phyloP scores from a whole-genome alignment of 2,888 invertebrate genomes.

The Amphipoea oculea region DNA sequence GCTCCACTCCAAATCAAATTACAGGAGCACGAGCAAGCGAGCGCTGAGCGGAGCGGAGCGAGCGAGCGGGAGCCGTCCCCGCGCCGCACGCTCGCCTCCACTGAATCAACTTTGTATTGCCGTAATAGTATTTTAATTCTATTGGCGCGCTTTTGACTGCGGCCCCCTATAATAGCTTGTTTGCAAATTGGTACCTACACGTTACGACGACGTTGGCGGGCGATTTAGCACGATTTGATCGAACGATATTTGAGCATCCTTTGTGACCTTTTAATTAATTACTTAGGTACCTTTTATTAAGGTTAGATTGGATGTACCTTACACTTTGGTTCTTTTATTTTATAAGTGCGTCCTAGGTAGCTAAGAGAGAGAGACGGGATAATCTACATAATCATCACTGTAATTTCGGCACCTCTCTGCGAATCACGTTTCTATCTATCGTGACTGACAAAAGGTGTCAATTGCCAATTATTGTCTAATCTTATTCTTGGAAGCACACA shows the following conservation, averaged over 20 bases:
- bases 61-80: slow-evolving; percentile 68
- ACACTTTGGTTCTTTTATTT: not conserved
- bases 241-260: slow-evolving; percentile 56
- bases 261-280: slow-evolving; percentile 65
- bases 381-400: slow-evolving; percentile 31
- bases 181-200: slow-evolving; percentile 82
- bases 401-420: slow-evolving; percentile 37
- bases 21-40: slow-evolving; percentile 82
- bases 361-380: slow-evolving; percentile 4
- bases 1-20: slow-evolving; percentile 89
- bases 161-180: slow-evolving; percentile 82
- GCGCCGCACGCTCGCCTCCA: slow-evolving; percentile 59
- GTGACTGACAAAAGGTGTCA: slow-evolving; percentile 55
- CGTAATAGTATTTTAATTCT: slow-evolving; percentile 90
- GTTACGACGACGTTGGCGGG: slow-evolving; percentile 70
- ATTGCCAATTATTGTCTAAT: slow-evolving; percentile 50
- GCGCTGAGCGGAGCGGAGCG: slow-evolving; percentile 60
- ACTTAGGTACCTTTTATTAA: slow-evolving; percentile 26
- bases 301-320: slow-evolving; percentile 40
- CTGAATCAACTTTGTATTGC: slow-evolving; percentile 89
- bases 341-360: not conserved
- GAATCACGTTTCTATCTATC: slow-evolving; percentile 38
- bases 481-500: slow-evolving; percentile 42
- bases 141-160: slow-evolving; percentile 87
- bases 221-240: slow-evolving; percentile 71